phyloP scores from a whole-genome alignment of 2,888 invertebrate species.

The Quadroppia sp. region DNA sequence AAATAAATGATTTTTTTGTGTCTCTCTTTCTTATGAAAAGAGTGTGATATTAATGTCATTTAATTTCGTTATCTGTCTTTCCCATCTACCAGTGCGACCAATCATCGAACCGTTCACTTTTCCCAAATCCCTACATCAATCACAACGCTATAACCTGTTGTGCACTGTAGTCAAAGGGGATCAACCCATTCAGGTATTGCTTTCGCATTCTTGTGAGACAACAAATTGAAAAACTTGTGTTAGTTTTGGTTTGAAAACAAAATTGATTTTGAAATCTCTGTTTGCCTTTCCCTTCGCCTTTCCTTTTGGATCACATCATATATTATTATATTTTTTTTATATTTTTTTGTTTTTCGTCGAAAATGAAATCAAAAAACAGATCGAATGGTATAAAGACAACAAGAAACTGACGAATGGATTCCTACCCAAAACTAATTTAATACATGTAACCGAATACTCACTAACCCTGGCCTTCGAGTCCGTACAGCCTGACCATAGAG shows the following conservation, averaged over 20 bases:
- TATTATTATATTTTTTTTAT: no score
- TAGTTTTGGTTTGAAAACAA: slow-evolving; percentile 17
- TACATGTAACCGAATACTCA: slow-evolving; percentile 49
- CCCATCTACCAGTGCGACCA: slow-evolving; percentile 63
- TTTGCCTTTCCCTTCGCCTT: background rate
- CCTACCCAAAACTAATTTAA: slow-evolving; percentile 44
- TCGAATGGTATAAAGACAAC: slow-evolving; percentile 53
- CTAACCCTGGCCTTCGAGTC: slow-evolving; percentile 51
- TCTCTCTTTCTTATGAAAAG: background rate
- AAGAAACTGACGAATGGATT: slow-evolving; percentile 39
- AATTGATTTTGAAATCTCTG: slow-evolving; percentile 16
- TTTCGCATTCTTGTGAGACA: slow-evolving; percentile 18
- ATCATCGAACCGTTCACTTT: slow-evolving; percentile 59
- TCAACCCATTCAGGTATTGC: slow-evolving; percentile 44
- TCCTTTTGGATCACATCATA: background rate
- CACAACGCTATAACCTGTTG: slow-evolving; percentile 53
- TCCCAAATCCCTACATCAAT: slow-evolving; percentile 54
- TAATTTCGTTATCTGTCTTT: background rate
- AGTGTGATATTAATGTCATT: background rate
- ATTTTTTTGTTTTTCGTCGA: no score
- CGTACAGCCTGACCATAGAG: slow-evolving; percentile 50
- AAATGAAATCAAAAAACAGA: slow-evolving; percentile 45
- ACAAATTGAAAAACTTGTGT: background rate
- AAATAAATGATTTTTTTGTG: no score
- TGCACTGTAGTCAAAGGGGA: slow-evolving; percentile 54